Base-by-base conservation (phyloP, 2,113 vertebrate species). In the Jaculus jaculus region DNA sequence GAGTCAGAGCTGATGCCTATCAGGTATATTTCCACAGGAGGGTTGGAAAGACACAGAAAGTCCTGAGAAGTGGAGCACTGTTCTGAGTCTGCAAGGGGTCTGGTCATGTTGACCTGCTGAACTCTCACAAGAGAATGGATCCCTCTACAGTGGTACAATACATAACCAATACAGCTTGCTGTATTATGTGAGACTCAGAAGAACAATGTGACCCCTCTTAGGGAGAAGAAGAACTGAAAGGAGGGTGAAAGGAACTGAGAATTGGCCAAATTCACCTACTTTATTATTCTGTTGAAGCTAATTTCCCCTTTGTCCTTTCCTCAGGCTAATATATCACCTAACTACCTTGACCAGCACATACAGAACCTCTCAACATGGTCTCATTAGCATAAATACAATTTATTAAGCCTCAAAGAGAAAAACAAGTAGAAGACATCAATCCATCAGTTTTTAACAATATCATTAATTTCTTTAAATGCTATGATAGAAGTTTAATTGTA, bases 141-240 rank as follows among this genome's bases (percentile, higher is more conserved):
- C 8, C 12, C 8, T 2, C 11, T 61, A 12, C 15, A 61, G 21
- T 84, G 65, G 66, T 5, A 1, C 32, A 58, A 37, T 58, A 58
- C 2, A 1, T 23, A 73, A n/a, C 4, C 18, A 51, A 24, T 26
- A 28, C 20, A n/a, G 51, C 47, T 47, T 75, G n/a, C 12, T 5
- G 17, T 30, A 17, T 20, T 10, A 32, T n/a, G 10, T 4, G 37
- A 26, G 26, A 13, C 42, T 51, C 42, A 37, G 61, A 58, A 69
- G 28, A 17, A 21, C 37, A 66, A 20, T 24, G 13, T 3, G 21
- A 77, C 20, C 20, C 60, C 84, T 91, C 65, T 54, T 68, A 63
- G 24, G 63, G 58, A 82, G 80, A 78, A n/a, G n/a, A n/a, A 47
- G n/a, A 77, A 72, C 65, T 4, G 23, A 85, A 94, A 93, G 66